Conservation (phyloP, 92 coral and sea anemone genomes). For the Paragorgia papillata region DNA sequence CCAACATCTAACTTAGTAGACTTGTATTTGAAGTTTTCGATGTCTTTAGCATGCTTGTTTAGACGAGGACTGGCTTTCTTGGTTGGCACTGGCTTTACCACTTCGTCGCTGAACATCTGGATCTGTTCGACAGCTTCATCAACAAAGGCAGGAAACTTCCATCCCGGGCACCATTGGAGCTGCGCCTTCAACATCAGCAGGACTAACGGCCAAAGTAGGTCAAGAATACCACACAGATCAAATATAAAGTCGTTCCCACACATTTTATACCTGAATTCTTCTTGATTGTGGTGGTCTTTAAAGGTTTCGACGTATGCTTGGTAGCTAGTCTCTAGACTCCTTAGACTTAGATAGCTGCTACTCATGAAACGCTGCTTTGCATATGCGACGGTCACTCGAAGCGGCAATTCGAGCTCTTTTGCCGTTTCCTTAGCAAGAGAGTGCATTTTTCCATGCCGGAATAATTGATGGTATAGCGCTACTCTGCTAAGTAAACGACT, state of each 20-base stretch:
- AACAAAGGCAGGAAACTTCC: constrained; percentile 33
- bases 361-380: constrained; percentile 29
- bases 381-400: constrained; percentile 21
- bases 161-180: constrained; percentile 39
- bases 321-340: no score
- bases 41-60: constrained; percentile 15
- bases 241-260: constrained; percentile 31
- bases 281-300: constrained; percentile 21
- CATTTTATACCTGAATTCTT: constrained; percentile 22
- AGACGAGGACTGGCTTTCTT: constrained; percentile 33
- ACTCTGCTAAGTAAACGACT: constrained; percentile 25
- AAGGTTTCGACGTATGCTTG: constrained; percentile 36
- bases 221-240: constrained; percentile 27
- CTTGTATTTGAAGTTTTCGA: constrained; percentile 1
- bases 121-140: constrained; percentile 1
- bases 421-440: constrained; percentile 29
- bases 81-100: background rate
- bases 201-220: constrained; percentile 12
- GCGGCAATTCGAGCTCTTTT: constrained; percentile 12
- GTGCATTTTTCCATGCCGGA: constrained; percentile 34
- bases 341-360: constrained; percentile 29
- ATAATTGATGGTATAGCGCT: no score
- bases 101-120: constrained; percentile 11
- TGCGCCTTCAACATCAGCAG: constrained; percentile 20
- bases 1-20: constrained; percentile 22